Base-by-base conservation (phyloP, 2,797 vertebrate species). In the Myiothlypis chrysogaster region DNA sequence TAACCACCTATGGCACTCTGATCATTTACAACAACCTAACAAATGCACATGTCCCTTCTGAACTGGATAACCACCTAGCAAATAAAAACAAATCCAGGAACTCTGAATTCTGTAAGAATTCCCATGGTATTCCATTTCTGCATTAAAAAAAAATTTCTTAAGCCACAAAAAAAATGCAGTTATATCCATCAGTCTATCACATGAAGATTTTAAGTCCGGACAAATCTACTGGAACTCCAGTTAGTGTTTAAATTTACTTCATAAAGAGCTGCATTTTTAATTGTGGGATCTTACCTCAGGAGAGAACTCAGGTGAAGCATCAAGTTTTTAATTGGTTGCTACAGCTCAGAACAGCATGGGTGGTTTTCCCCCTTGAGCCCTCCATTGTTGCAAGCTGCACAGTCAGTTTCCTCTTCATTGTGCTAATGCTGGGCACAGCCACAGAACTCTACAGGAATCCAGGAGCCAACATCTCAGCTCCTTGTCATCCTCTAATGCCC, bases 341-440 rank as follows among this genome's bases (percentile, higher is more conserved):
- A 82, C 15, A 60, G 79, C 59, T 55, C 43, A 69, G 59, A 90
- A 73, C 72, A 88, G 90, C 65, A 59, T 28, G 69, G 63, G n/a
- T 64, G 30, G 57, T 50, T 89, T 82, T 61, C 57, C 66, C 84
- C 83, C 60, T 61, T 68, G 57, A 95, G 80, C 64, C 37, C 76
- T 71, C 59, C 55, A 72, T 44, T 92, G 88, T 61, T 5, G 1
- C 41, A 76, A 2, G 6, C 78, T 71, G 56, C 79, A 83, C 91
- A 92, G 73, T 34, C 68, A 87, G 71, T 47, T 96, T 95, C 83
- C 91, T 81, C 52, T 39, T 82, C 89, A 90, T 87, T 92, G 89
- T 94, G 75, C 71, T 89, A 77, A 76, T 1, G 52, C 76, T 72
- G 89, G 52, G 77, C 75, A 91, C 5, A 27, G 63, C 41, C 65